Conservation (phyloP, 1,140 invertebrate species). For the Lasioglossum albipes region DNA sequence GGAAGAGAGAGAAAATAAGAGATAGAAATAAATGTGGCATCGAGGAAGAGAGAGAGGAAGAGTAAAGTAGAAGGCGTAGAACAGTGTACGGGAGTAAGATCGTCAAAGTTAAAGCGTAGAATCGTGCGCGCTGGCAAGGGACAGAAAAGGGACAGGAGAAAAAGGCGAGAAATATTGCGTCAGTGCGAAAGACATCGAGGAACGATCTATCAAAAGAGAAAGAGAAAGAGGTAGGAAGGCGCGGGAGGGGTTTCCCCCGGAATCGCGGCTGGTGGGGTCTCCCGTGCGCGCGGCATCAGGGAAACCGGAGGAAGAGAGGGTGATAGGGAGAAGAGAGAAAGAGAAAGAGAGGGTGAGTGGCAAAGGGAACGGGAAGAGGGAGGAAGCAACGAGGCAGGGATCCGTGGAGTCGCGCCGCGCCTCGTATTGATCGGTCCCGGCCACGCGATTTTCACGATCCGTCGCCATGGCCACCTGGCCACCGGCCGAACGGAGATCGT, state of each 20-base stretch:
- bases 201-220: too few species aligned
- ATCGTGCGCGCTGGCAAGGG: too few species aligned
- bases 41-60: too few species aligned
- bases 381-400: slow-evolving; percentile 37
- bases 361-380: too few species aligned
- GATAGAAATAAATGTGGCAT: too few species aligned
- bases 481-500: slow-evolving; percentile 73
- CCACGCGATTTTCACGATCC: slow-evolving; percentile 79
- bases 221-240: slow-evolving; percentile 4
- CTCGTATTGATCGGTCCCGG: slow-evolving; percentile 78
- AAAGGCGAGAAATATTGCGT: too few species aligned
- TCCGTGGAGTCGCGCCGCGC: slow-evolving; percentile 59
- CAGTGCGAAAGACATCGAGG: too few species aligned
- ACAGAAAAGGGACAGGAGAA: too few species aligned
- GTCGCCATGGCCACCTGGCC: slow-evolving; percentile 80
- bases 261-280: slow-evolving; percentile 34
- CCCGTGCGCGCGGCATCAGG: slow-evolving; percentile 13
- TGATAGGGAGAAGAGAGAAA: slow-evolving; percentile 28
- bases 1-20: too few species aligned
- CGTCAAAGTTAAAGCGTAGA: too few species aligned
- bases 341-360: slow-evolving; percentile 4
- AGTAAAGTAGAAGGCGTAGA: too few species aligned
- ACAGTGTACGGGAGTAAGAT: too few species aligned
- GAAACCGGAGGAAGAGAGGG: slow-evolving; percentile 42
- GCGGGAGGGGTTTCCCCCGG: slow-evolving; percentile 59